These are phyloP conservation scores for Drosophila jambulina DNA, from an alignment of 1,140 invertebrate species.

Conservation along the genomic window DNA sequence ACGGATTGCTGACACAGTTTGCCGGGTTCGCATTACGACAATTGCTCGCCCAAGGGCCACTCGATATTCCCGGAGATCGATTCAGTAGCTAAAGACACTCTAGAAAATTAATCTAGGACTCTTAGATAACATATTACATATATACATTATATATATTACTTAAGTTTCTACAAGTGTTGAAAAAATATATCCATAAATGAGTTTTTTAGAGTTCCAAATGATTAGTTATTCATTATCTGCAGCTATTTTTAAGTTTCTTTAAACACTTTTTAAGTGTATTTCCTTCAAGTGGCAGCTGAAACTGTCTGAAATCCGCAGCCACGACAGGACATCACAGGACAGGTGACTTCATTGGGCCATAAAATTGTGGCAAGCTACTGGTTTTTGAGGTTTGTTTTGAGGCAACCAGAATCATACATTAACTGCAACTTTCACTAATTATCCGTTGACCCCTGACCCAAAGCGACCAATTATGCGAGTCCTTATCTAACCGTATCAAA, in stretches of 20 bases:
- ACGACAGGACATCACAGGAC: neutral
- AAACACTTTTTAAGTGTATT: too few relatives aligned
- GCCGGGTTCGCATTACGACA: constrained; percentile 1
- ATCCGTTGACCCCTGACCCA: constrained; percentile 33
- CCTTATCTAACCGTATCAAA: constrained; percentile 25
- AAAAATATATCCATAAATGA: too few relatives aligned
- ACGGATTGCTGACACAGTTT: constrained; percentile 23
- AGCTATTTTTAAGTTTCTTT: too few relatives aligned
- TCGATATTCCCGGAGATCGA: constrained; percentile 20
- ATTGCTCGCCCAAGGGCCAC: constrained; percentile 1
- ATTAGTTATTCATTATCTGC: too few relatives aligned
- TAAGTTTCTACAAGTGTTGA: neutral
- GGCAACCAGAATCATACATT: neutral
- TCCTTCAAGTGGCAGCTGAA: constrained; percentile 13
- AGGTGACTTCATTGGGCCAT: constrained; percentile 37
- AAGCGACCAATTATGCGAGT: constrained; percentile 21
- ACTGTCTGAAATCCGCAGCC: neutral
- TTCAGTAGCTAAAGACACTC: constrained; percentile 11
- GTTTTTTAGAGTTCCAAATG: too few relatives aligned
- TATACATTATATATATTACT: neutral
- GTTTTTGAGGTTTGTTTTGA: neutral
- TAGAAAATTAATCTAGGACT: neutral
- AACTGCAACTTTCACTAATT: constrained; percentile 22
- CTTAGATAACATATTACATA: neutral
- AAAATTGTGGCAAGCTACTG: constrained; percentile 39